Evolutionary conservation across 2,888 invertebrate genomes (phyloP), one percentile per base, ranked within the genome.

Genomic region (Oligia strigilis): DNA sequence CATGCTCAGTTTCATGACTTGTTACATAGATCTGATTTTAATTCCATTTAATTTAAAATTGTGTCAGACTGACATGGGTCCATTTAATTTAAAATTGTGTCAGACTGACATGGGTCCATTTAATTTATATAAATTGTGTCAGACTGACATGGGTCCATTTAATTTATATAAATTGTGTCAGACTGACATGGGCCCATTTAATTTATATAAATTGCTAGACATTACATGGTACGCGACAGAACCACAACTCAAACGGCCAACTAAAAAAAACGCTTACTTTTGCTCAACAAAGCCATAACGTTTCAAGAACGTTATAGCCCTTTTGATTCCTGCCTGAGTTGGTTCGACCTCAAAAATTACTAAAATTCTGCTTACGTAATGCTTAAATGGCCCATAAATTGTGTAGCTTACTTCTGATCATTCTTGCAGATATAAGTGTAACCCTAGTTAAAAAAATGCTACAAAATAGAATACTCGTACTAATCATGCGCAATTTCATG

Each of bases 71-170:
- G n/a, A n/a, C n/a, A n/a, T n/a, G n/a, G n/a, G n/a, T n/a, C n/a
- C n/a, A n/a, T n/a, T n/a, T n/a, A n/a, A n/a, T n/a, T n/a, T n/a
- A n/a, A n/a, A n/a, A n/a, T n/a, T n/a, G n/a, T n/a, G n/a, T n/a
- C n/a, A n/a, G n/a, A n/a, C n/a, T n/a, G n/a, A n/a, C n/a, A n/a
- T n/a, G n/a, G n/a, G n/a, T n/a, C n/a, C n/a, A n/a, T n/a, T n/a
- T n/a, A n/a, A n/a, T n/a, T n/a, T n/a, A n/a, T n/a, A n/a, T n/a
- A n/a, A n/a, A n/a, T n/a, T n/a, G n/a, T n/a, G n/a, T n/a, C n/a
- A 78, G 84, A 82, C 84, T 85, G 79, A 84, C 19, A 60, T 60
- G 72, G 72, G 49, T 71, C 52, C 46, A 67, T 55, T 78, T 70
- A 67, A 55, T 40, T 40, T 76, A 62, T n/a, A n/a, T n/a, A 36